Evolutionary conservation across 1,140 invertebrate genomes (phyloP).

Genomic region (Cotesia chilonis): DNA sequence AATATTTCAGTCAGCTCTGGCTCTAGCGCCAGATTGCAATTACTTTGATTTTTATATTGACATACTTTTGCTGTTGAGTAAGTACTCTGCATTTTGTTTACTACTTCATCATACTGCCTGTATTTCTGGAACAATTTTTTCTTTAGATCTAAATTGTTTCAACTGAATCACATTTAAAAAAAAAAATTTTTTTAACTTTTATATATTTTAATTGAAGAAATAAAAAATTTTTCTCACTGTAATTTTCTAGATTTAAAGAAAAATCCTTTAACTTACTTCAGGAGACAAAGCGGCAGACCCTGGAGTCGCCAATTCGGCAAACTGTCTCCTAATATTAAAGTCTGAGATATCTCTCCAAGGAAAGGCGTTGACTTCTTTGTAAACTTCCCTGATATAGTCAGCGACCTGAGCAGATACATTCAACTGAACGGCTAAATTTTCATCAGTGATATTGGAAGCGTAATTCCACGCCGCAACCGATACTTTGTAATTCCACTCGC

Average conservation of each 20-base stretch:
- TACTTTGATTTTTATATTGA: conserved; percentile 70
- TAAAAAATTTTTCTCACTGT: too few species aligned
- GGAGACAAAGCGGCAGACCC: conserved; percentile 77
- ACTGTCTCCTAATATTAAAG: conserved; percentile 72
- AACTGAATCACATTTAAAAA: too few species aligned
- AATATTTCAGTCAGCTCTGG: conserved; percentile 79
- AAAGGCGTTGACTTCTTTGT: conserved; percentile 70
- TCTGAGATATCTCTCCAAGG: conserved; percentile 73
- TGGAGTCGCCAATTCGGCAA: conserved; percentile 72
- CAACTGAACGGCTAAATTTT: conserved; percentile 71
- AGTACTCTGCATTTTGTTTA: conserved; percentile 79
- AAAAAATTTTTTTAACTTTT: too few species aligned
- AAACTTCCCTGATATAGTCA: conserved; percentile 59
- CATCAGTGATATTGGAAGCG: conserved; percentile 77
- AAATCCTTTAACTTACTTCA: conserved; percentile 53
- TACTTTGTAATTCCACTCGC: conserved; percentile 67
- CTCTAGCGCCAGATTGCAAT: conserved; percentile 79
- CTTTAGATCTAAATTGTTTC: neutral
- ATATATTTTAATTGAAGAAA: too few species aligned
- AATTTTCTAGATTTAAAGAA: too few species aligned
- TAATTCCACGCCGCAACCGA: conserved; percentile 74
- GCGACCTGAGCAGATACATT: conserved; percentile 57
- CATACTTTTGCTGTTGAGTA: conserved; percentile 85
- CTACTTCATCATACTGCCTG: conserved; percentile 70
- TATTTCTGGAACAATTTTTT: conserved; percentile 58